A percentile compares a stretch with the other conserved stretches of the same genome.
These are phyloP conservation scores for Chaetops frenatus DNA, from an alignment of 2,113 vertebrate species.

Conservation along the genomic window DNA sequence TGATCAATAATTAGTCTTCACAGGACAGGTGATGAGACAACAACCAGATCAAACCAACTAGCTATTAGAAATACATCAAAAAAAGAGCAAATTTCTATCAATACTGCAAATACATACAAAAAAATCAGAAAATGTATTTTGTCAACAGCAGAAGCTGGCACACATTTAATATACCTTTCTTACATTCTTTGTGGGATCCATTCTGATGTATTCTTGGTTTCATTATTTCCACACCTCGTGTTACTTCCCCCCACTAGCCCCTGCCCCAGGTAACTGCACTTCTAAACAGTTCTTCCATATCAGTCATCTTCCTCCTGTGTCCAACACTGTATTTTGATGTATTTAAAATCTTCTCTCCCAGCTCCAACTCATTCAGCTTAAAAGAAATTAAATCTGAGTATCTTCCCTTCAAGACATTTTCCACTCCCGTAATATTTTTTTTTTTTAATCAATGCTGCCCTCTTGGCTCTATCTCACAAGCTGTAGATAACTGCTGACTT, in stretches of 20 bases:
- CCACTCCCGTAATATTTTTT: neutral
- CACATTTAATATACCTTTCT: slow-evolving; percentile 20
- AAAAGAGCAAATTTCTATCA: neutral
- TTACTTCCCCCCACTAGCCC: neutral
- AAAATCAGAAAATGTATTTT: neutral
- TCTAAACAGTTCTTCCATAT: neutral
- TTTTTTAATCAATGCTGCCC: neutral
- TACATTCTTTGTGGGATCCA: neutral
- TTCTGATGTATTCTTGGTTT: neutral
- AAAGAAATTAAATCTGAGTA: neutral
- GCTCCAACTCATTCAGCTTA: neutral
- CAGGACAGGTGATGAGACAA: neutral
- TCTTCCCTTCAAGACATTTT: neutral
- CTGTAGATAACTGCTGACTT: neutral
- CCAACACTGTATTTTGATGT: neutral
- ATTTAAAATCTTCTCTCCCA: neutral
- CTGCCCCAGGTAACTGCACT: neutral
- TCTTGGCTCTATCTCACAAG: neutral
- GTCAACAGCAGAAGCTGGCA: neutral
- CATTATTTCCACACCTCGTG: neutral
- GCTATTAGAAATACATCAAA: neutral
- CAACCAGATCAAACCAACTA: neutral
- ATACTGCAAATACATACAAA: neutral
- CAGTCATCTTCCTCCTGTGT: neutral
- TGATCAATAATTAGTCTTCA: neutral